Evolutionary conservation across 2,113 vertebrate genomes (phyloP).

Genomic region (Shinisaurus crocodilurus): DNA sequence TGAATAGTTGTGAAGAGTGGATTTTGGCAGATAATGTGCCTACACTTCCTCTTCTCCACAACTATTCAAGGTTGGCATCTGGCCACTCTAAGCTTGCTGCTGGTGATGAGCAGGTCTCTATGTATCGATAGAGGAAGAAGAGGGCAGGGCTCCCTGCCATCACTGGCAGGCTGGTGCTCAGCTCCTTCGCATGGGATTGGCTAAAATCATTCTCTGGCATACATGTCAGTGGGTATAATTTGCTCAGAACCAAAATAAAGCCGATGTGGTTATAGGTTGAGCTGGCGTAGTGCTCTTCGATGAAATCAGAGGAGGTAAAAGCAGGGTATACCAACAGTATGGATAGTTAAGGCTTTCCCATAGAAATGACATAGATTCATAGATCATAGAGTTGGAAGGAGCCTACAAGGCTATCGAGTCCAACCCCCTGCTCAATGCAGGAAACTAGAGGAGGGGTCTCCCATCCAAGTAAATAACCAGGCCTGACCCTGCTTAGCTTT

Average conservation of each 20-base stretch:
- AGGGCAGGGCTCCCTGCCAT: neutral
- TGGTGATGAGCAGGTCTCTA: neutral
- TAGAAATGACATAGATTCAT: neutral
- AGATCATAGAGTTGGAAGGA: too few species aligned
- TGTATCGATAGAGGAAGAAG: neutral
- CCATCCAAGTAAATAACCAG: too few species aligned
- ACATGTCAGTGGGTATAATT: too few species aligned
- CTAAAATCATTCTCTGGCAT: neutral
- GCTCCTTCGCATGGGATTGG: neutral
- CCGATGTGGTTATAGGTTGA: neutral
- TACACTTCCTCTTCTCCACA: neutral
- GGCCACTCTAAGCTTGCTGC: neutral
- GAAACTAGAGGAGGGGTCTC: too few species aligned
- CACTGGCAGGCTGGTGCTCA: neutral
- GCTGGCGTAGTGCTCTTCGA: neutral
- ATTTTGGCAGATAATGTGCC: neutral
- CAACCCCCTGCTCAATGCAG: too few species aligned
- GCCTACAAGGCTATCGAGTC: too few species aligned
- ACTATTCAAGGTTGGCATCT: neutral
- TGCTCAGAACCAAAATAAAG: neutral
- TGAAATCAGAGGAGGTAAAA: neutral
- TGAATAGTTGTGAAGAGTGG: neutral
- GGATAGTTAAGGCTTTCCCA: neutral
- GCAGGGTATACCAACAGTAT: neutral
- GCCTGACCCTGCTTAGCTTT: too few species aligned